Base-by-base conservation (phyloP, 2,113 vertebrate genomes). In the Chunga burmeisteri region DNA sequence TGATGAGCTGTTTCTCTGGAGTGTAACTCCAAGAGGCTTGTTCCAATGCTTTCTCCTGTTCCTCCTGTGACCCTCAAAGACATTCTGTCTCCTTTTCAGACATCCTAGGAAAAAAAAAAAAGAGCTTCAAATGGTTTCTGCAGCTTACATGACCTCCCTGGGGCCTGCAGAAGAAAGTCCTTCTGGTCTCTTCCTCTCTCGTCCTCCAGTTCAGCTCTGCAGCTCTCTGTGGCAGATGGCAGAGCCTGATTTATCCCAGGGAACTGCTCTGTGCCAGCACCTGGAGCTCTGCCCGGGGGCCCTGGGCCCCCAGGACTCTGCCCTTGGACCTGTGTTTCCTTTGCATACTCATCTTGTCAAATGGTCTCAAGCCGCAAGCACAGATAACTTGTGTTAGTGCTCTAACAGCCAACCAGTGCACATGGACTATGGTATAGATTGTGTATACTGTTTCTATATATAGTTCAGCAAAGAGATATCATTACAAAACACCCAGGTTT, bases 171-270 rank as follows among this genome's bases (percentile, higher is more conserved):
- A 93, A 91, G 77, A 85, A 75, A 82, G 34, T 81, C 44, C 44
- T 91, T 91, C 78, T 94, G 44, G 73, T 90, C 12, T 88, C 27
- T 88, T 88, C n/a, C 66, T 75, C 71, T 22, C 52, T 80, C 4
- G 8, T 86, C 86, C 75, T 94, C 80, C 59, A 96, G 81, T 79
- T 93, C 82, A 88, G 91, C 80, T 95, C 86, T 90, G 74, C 83
- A 91, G 81, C 44, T 91, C 73, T 22, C 53, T 34, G 40, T 91
- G 70, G 78, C 96, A 97, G 96, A 97, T 94, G 96, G 93, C 81
- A 93, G 61, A 91, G 47, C 40, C 70, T 56, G 27, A 55, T 90
- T 91, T 95, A 62, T 94, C 93, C 84, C 91, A 87, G 62, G 73
- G 56, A 93, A 55, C 84, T 25, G 15, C 52, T 89, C 34, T 46